Evolutionary conservation across 2,888 invertebrate genomes (phyloP), one percentile per base, ranked within the genome.

Genomic region (Drosophila falleni): DNA sequence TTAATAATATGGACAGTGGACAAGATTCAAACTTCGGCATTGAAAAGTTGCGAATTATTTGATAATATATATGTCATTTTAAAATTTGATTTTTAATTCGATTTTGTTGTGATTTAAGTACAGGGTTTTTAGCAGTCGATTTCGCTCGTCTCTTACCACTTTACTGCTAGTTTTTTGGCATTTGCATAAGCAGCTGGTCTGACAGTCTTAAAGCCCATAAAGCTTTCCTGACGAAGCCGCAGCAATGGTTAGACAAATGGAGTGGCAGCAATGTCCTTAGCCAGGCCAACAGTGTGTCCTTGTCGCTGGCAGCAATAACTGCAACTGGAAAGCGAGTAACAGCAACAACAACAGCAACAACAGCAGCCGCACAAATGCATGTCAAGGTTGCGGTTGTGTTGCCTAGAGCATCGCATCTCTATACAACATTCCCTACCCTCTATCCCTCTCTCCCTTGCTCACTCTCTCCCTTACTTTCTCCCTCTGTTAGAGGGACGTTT

Each of bases 331-430:
- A 5, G 13, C 13, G n/a, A 39, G 37, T n/a, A 39, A 15, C 37
- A 39, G 15, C 37, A 39, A 5, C 29, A 29, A 29, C 29, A 29
- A 8, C 29, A 29, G 6, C 29, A 29, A 6, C 19, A 64, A 16
- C 74, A 66, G 80, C 73, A 80, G 60, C 80, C 83, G 41, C 81
- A 87, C 66, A 76, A 78, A 82, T 86, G 89, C 86, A 89, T 87
- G 88, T 88, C 86, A 87, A 89, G 89, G 86, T 73, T 87, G 80
- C 47, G 81, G 76, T 69, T 74, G 29, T 74, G 64, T 71, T 78
- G 60, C 70, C 73, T 19, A 53, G 64, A 72, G 66, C 71, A 58
- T 39, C 33, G 29, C 67, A 15, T 15, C 55, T 23, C 31, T 31
- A n/a, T 37, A 1, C 58, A 71, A 46, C 39, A 35, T 15, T 16